Evolutionary conservation across 2,888 invertebrate species (phyloP), one percentile per base, ranked within the genome.

Genomic region (Taenaris catops): DNA sequence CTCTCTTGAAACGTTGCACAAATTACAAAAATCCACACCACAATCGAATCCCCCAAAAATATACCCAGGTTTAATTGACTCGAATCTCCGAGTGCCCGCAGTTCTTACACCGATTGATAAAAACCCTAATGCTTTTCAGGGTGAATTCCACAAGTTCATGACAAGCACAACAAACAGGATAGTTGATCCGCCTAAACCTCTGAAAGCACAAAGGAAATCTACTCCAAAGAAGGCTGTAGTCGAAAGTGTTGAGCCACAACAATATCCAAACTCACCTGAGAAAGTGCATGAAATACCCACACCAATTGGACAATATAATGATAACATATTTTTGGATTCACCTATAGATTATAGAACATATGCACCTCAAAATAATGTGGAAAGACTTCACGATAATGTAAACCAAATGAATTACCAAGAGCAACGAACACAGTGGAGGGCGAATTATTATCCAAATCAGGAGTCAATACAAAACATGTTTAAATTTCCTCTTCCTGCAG

Each of bases 91-190:
- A 14, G 61, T 72, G 11, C 70, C 79, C 0, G 60, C 66, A 18
- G 44, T 58, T 0, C 27, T 79, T 1, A 56, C 60, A 8, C 81
- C 81, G 0, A 48, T 81, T 0, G 75, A 81, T 35, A 83, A 79
- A 40, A 73, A 75, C 18, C 79, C 80, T 0, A 79, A 63, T n/a
- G 81, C 83, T 0, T 86, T 81, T 26, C 70, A 78, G 41, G 63
- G 66, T 0, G 86, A 84, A 45, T 86, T 81, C 44, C 65, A 75
- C 31, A 83, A 79, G 42, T 86, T 86, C 33, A 80, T 83, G 78
- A 35, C 53, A 48, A 38, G 36, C 41, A 19, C 34, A 17, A 18
- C 27, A 5, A 8, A 43, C 5, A 7, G 9, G 1, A 10, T 29
- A 1, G 6, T 24, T 2, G 35, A 40, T 7, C 7, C 18, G 2